A percentile compares a stretch with the other conserved stretches of the same genome.
phyloP scores from a whole-genome alignment of 1,140 invertebrate genomes.

The Diabrotica undecimpunctata region DNA sequence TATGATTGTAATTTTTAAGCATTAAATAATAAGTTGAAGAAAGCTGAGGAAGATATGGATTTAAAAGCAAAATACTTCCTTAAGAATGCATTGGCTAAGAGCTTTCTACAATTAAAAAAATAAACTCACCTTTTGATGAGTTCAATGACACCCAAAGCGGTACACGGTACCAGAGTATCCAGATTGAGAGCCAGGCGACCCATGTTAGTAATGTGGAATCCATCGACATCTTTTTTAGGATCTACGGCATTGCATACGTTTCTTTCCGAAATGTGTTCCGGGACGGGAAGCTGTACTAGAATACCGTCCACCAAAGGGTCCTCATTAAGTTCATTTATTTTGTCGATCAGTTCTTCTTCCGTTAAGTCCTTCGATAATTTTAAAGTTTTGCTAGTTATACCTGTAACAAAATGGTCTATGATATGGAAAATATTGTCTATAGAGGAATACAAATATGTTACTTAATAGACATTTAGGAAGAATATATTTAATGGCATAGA shows the following conservation, averaged over 20 bases:
- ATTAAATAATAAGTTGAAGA: no score
- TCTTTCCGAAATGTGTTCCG: constrained; percentile 69
- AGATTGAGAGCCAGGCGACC: constrained; percentile 73
- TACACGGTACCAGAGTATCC: constrained; percentile 77
- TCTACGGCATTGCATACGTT: constrained; percentile 74
- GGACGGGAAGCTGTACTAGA: constrained; percentile 81
- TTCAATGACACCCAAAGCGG: constrained; percentile 76
- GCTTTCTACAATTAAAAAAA: no score
- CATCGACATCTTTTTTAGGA: constrained; percentile 87
- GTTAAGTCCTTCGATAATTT: constrained; percentile 49
- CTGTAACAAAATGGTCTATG: constrained; percentile 34
- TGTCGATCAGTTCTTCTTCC: constrained; percentile 62
- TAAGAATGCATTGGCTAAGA: no score
- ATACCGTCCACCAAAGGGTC: constrained; percentile 75
- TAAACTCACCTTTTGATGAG: constrained; percentile 59
- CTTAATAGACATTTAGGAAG: no score
- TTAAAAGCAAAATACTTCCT: no score
- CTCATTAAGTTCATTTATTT: constrained; percentile 66
- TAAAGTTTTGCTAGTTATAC: constrained; percentile 53
- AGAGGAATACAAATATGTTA: background rate
- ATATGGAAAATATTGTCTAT: background rate
- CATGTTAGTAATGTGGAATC: constrained; percentile 78
- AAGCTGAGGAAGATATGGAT: no score
- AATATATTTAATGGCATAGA: no score
- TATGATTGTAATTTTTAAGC: no score